These are phyloP conservation scores for Mormyrus iriodes DNA, from an alignment of 2,113 vertebrate genomes.

Conservation along the genomic window DNA sequence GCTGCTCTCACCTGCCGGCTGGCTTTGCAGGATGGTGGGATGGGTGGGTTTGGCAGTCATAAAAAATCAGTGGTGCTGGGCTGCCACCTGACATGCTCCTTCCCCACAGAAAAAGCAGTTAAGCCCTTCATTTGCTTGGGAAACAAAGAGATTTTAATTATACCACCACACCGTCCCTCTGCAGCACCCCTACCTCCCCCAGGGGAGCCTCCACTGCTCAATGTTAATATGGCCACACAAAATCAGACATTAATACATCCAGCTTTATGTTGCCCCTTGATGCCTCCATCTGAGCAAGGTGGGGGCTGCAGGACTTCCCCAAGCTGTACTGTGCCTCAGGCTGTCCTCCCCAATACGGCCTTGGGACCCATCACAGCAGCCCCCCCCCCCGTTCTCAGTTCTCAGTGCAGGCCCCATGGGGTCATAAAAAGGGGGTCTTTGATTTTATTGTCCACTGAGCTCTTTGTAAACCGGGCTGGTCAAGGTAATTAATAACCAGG, in stretches of 20 bases:
- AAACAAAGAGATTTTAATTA: constrained; percentile 19
- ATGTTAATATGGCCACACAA: constrained; percentile 36
- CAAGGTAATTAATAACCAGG: constrained; percentile 42
- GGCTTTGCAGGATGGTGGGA: not conserved
- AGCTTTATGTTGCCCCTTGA: constrained; percentile 30
- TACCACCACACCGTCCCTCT: not conserved
- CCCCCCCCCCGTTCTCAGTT: constrained; percentile 35
- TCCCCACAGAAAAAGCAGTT: not conserved
- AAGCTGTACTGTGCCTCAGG: constrained; percentile 40
- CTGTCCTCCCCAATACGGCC: constrained; percentile 38
- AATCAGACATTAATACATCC: constrained; percentile 39
- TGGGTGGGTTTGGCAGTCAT: not conserved
- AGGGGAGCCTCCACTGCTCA: constrained; percentile 14
- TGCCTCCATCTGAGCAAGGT: constrained; percentile 33
- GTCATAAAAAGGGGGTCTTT: constrained; percentile 39
- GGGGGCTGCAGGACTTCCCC: constrained; percentile 25
- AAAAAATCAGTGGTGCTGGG: not conserved
- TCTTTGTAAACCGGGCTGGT: constrained; percentile 24
- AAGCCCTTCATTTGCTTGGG: not conserved
- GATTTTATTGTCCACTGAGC: constrained; percentile 46
- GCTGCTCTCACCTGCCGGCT: not conserved
- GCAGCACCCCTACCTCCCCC: not conserved
- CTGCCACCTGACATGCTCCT: not conserved
- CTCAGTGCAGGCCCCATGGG: constrained; percentile 37
- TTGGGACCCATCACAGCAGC: constrained; percentile 49